Evolutionary conservation across 2,113 vertebrate species (phyloP).

Genomic region (Zosterops lateralis): DNA sequence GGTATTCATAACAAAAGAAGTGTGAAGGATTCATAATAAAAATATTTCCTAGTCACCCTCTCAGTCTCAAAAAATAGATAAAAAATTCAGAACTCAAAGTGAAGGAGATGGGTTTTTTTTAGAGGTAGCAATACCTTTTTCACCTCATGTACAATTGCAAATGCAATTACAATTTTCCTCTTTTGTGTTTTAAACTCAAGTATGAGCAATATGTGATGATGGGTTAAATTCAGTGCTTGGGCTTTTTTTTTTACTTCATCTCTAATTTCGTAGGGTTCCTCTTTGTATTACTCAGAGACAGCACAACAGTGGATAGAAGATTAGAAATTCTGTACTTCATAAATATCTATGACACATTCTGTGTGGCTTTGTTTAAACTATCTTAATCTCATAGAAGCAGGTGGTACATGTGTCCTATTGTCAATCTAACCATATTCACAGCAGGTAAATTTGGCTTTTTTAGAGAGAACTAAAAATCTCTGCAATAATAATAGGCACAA

Average conservation of each 20-base stretch:
- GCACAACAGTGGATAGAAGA: not conserved
- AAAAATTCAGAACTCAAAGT: not conserved
- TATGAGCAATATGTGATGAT: not conserved
- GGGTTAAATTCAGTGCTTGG: not conserved
- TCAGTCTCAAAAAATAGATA: not conserved
- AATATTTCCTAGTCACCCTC: not conserved
- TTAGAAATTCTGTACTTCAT: constrained; percentile 17
- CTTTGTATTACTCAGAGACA: not conserved
- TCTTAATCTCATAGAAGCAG: constrained; percentile 23
- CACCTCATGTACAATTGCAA: not conserved
- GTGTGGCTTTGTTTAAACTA: constrained; percentile 15
- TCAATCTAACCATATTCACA: not conserved
- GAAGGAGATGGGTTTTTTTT: not conserved
- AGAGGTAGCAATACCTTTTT: not conserved
- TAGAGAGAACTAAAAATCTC: not conserved
- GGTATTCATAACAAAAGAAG: not conserved
- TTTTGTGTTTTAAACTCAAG: constrained; percentile 8
- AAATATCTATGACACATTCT: not conserved
- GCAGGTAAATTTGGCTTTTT: not conserved
- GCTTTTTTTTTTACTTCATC: not conserved
- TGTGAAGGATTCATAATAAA: not conserved
- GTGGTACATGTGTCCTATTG: not conserved
- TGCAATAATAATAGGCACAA: not conserved
- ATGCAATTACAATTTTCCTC: not conserved
- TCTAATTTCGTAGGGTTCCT: not conserved